phyloP scores from a whole-genome alignment of 2,113 vertebrate species.

The Romanogobio albipinnatus region DNA sequence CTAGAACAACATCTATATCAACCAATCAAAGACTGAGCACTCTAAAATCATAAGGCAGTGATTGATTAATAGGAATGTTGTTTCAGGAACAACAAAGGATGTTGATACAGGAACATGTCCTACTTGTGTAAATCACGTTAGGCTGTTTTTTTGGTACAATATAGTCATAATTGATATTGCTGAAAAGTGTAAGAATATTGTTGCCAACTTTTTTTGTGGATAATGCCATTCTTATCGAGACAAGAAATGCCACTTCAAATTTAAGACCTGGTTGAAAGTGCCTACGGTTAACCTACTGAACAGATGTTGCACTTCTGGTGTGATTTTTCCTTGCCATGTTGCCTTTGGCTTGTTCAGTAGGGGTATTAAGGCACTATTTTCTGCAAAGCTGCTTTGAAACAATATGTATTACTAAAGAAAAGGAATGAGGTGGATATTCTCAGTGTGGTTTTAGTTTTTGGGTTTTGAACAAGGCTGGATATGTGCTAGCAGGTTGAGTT shows the following conservation, averaged over 20 bases:
- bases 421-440: constrained; percentile 27
- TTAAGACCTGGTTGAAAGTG: background rate
- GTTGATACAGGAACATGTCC: constrained; percentile 15
- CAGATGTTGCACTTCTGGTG: background rate
- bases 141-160: constrained; percentile 25
- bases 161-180: constrained; percentile 1
- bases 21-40: constrained; percentile 2
- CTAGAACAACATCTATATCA: constrained; percentile 16
- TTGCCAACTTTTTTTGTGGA: background rate
- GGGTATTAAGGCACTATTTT: constrained; percentile 18
- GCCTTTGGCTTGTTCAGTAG: constrained; percentile 4
- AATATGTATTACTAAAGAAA: background rate
- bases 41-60: background rate
- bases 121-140: background rate
- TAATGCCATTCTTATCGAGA: background rate
- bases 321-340: constrained; percentile 14
- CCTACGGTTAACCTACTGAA: background rate
- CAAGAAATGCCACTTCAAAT: constrained; percentile 5
- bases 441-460: constrained; percentile 31
- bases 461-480: constrained; percentile 42
- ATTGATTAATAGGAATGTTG: constrained; percentile 32
- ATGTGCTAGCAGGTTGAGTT: constrained; percentile 34
- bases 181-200: background rate
- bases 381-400: background rate
- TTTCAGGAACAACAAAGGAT: constrained; percentile 21